Evolutionary conservation across 2,888 invertebrate species (phyloP), one percentile per base, ranked within the genome.

Genomic region (Colostygia pectinataria): DNA sequence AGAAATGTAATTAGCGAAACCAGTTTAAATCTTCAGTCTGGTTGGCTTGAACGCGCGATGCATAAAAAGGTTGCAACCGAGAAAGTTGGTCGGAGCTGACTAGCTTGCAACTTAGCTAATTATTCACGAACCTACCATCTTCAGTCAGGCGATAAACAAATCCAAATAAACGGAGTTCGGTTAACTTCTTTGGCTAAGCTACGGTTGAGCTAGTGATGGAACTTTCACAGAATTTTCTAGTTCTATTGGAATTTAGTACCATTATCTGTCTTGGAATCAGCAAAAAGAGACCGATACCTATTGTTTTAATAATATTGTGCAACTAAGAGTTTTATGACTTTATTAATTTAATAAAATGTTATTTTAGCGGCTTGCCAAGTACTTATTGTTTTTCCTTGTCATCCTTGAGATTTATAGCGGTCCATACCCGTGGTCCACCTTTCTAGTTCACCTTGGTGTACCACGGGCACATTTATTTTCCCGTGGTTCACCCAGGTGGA

Each of bases 1-100:
- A 65, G 56, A 59, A 68, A 67, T 59, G 61, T 63, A 69, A 71
- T 68, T 67, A 68, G 59, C 59, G 24, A 37, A 53, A 38, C 49
- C 43, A 45, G 55, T 55, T 60, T 47, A 55, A 55, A 54, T 55
- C 55, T 59, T 57, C 62, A 51, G 55, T 53, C 56, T 46, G 55
- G 29, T 46, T 53, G 37, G 45, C 58, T 61, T 58, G 60, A 66
- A 66, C 66, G 68, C 61, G 61, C 61, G 57, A 59, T 63, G 65
- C 65, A 67, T 62, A 66, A 66, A 71, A 67, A 65, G 59, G 57
- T 53, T 62, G 61, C 61, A 57, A 34, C 36, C 29, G 31, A 33
- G 53, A 47, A 47, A 47, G 29, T 53, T 53, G 23, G 43, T 40
- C 27, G 12, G 42, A 44, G 23, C 47, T 57, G 61, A 57, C 59